Conservation (phyloP, 2,888 invertebrate genomes). For the Galerucella pusilla region DNA sequence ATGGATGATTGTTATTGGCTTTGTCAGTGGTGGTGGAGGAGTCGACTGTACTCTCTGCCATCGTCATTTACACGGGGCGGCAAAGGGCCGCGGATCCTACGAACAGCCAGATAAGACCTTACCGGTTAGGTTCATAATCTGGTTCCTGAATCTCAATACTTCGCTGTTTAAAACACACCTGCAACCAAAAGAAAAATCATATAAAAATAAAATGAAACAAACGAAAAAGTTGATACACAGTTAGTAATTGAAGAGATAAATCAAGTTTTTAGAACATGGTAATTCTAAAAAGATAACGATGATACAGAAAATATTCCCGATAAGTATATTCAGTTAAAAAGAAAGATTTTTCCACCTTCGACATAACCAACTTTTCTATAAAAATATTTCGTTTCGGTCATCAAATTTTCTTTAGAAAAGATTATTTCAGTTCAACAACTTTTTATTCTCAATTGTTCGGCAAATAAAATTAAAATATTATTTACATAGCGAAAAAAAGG, state of each 20-base stretch:
- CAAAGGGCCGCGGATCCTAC: constrained; percentile 64
- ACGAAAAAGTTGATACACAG: background rate
- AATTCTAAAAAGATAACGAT: too few species aligned
- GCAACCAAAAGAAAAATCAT: constrained; percentile 43
- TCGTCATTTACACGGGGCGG: constrained; percentile 74
- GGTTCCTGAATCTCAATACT: background rate
- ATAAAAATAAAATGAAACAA: background rate
- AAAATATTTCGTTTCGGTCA: too few species aligned
- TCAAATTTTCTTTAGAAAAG: too few species aligned
- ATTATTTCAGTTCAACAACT: too few species aligned
- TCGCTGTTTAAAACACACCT: constrained; percentile 31
- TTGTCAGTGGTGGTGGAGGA: constrained; percentile 64
- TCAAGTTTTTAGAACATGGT: too few species aligned
- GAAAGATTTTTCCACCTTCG: too few species aligned
- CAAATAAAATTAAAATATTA: too few species aligned
- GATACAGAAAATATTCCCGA: too few species aligned
- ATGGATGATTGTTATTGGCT: constrained; percentile 70
- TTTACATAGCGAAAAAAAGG: background rate
- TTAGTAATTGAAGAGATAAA: too few species aligned
- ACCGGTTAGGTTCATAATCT: constrained; percentile 52
- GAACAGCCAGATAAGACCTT: constrained; percentile 44
- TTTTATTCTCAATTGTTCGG: too few species aligned
- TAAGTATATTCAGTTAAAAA: too few species aligned
- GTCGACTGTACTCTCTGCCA: constrained; percentile 75
- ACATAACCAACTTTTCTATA: too few species aligned